A percentile compares a stretch with the other conserved stretches of the same genome.
phyloP scores from a whole-genome alignment of 1,140 invertebrate genomes.

The Drosophila jambulina region DNA sequence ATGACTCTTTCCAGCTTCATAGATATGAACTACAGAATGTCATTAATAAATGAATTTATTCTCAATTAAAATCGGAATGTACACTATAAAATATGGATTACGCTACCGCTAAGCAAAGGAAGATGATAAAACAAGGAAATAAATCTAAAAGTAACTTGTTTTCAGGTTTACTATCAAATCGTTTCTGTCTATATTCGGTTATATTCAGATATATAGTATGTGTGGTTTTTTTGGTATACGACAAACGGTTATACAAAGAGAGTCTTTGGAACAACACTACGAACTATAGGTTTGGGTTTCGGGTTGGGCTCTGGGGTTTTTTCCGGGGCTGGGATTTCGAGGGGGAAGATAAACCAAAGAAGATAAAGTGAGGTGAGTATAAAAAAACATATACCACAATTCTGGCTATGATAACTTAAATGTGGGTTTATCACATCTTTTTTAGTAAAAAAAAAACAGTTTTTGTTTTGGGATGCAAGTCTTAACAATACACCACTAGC shows the following conservation, averaged over 20 bases:
- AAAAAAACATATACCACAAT: too few relatives aligned
- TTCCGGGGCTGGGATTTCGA: neutral
- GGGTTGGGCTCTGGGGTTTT: conserved; percentile 7
- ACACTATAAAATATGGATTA: conserved; percentile 33
- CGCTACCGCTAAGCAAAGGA: conserved; percentile 40
- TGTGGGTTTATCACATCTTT: neutral
- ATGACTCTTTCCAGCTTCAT: conserved; percentile 48
- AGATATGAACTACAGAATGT: conserved; percentile 55
- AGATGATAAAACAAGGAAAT: conserved; percentile 23
- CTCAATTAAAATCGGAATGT: conserved; percentile 47
- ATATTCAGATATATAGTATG: conserved; percentile 52
- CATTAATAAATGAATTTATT: conserved; percentile 57
- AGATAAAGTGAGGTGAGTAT: too few relatives aligned
- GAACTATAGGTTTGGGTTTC: conserved; percentile 47
- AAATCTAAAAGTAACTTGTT: conserved; percentile 29
- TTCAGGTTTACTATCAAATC: conserved; percentile 42
- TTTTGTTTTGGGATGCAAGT: neutral
- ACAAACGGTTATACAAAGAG: conserved; percentile 58
- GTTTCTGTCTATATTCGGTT: conserved; percentile 44
- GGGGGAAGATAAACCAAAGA: conserved; percentile 15
- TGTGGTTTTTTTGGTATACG: conserved; percentile 59
- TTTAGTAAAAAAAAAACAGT: neutral
- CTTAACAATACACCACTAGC: too few relatives aligned
- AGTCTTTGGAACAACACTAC: conserved; percentile 58
- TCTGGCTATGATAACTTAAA: conserved; percentile 2